These are phyloP conservation scores for Frankliniella fusca DNA, from an alignment of 2,888 invertebrate species.

Conservation along the genomic window DNA sequence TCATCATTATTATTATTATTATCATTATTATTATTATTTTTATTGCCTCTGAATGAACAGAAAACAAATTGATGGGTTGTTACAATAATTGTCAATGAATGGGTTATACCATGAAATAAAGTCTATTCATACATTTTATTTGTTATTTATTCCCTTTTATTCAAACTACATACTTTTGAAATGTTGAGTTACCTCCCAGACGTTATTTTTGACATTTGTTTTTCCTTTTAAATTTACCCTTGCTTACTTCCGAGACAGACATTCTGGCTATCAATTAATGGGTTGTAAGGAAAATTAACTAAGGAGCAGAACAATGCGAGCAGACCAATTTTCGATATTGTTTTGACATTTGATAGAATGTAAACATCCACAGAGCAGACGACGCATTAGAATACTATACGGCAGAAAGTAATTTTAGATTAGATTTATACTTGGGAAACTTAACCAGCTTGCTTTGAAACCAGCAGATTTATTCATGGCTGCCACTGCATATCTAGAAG, in stretches of 20 bases:
- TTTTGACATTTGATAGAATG: no score
- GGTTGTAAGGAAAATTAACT: background rate
- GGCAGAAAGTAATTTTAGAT: background rate
- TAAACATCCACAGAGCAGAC: background rate
- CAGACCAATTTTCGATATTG: background rate
- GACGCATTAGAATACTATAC: background rate
- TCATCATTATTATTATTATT: background rate
- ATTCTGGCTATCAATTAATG: no score
- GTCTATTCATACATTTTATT: background rate
- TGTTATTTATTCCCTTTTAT: no score
- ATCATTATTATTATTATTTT: background rate
- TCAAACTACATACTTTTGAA: background rate
- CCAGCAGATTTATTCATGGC: no score
- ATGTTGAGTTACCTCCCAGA: background rate
- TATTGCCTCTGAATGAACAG: background rate
- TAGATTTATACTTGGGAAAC: no score
- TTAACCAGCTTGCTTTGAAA: no score
- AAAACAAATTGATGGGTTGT: background rate
- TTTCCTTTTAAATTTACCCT: no score
- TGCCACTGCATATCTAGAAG: no score
- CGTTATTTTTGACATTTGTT: no score
- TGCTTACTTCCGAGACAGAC: no score
- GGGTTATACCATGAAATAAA: conserved; percentile 12
- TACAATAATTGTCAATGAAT: background rate
- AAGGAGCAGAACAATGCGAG: background rate